A percentile compares a stretch with the other conserved stretches of the same genome.
Conservation (phyloP, 2,797 vertebrate species). For the Cryptoprocta ferox region DNA sequence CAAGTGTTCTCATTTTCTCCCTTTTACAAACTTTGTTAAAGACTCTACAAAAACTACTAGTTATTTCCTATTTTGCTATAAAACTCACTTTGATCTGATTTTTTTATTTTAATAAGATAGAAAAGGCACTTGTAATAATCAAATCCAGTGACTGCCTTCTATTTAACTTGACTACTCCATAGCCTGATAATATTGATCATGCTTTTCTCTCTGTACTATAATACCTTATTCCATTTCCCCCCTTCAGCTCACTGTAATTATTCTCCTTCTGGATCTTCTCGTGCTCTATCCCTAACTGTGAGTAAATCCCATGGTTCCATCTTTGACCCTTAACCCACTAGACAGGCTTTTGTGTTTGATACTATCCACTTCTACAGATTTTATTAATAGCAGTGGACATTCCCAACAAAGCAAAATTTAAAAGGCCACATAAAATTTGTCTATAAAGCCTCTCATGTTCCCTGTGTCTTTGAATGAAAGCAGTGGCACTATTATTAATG, state of each 20-base stretch:
- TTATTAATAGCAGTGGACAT: neutral
- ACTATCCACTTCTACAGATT: neutral
- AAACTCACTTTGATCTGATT: neutral
- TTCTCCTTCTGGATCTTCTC: neutral
- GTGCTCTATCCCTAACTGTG: neutral
- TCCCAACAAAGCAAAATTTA: neutral
- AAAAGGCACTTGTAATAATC: neutral
- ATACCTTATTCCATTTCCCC: neutral
- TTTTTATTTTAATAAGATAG: neutral
- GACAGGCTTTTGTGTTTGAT: neutral
- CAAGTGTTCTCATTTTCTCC: neutral
- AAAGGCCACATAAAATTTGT: neutral
- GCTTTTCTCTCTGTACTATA: neutral
- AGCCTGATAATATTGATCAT: neutral
- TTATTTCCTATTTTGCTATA: conserved; percentile 46
- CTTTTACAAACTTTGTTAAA: neutral
- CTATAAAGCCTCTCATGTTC: neutral
- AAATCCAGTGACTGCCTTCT: neutral
- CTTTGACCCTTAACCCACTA: neutral
- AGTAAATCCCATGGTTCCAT: neutral
- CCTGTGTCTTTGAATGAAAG: neutral
- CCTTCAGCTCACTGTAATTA: neutral
- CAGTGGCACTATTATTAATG: neutral
- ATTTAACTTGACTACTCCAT: neutral
- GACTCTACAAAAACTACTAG: neutral